These are phyloP conservation scores for Petrocephalus sullivani DNA, from an alignment of 2,797 vertebrate genomes.

Conservation along the genomic window DNA sequence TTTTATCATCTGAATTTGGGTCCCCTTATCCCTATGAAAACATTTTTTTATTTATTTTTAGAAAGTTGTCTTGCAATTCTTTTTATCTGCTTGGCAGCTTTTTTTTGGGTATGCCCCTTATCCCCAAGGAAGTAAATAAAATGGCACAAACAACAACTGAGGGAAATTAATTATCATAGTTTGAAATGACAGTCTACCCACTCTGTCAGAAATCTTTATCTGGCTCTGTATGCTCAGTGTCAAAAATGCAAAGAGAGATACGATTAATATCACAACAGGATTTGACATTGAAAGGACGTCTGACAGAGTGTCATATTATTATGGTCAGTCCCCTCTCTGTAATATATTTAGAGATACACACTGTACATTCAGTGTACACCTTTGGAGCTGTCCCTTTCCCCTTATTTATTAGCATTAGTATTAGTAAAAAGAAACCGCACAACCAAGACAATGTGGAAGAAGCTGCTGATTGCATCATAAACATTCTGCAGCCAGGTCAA, in stretches of 20 bases:
- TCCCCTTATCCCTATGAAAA: conserved; percentile 20
- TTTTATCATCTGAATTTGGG: neutral
- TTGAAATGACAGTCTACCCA: conserved; percentile 57
- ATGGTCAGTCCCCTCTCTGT: neutral
- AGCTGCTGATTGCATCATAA: neutral
- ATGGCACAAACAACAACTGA: conserved; percentile 42
- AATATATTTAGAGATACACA: conserved; percentile 28
- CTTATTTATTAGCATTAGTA: neutral
- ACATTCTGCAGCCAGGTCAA: neutral
- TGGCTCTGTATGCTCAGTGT: conserved; percentile 32
- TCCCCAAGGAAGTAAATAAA: conserved; percentile 55
- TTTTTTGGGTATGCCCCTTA: conserved; percentile 57
- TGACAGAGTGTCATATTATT: conserved; percentile 39
- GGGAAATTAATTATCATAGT: conserved; percentile 43
- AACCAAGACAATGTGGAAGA: too few relatives aligned
- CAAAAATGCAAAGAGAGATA: conserved; percentile 3
- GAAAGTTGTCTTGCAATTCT: conserved; percentile 14
- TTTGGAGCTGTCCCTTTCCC: neutral
- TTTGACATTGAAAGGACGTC: conserved; percentile 29
- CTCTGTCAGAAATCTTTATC: conserved; percentile 58
- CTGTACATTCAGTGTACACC: neutral
- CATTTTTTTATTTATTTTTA: conserved; percentile 55
- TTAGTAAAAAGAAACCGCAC: neutral
- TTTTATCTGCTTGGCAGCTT: conserved; percentile 17
- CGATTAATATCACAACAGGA: conserved; percentile 30